phyloP scores from a whole-genome alignment of 2,797 vertebrate genomes.

The Geotrypetes seraphini region DNA sequence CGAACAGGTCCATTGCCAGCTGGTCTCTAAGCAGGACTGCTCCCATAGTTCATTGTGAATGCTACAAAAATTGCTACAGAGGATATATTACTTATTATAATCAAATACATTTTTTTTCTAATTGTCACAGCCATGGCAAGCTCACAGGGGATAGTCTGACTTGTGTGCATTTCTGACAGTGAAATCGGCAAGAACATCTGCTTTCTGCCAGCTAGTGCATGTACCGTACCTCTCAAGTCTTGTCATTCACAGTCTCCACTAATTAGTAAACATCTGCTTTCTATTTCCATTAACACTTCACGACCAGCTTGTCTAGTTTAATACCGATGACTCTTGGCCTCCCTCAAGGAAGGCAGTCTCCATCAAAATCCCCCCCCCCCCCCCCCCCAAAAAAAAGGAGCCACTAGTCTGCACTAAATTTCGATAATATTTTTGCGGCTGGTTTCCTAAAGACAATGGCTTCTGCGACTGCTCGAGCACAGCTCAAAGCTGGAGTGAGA shows the following conservation, averaged over 20 bases:
- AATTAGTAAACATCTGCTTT: conserved; percentile 99
- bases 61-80: conserved; percentile 20
- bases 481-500: conserved; percentile 20
- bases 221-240: conserved; percentile 84
- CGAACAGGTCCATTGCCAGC: not conserved
- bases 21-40: conserved; percentile 10
- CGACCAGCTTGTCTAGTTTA: conserved; percentile 90
- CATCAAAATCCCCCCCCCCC: conserved; percentile 67
- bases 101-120: conserved; percentile 77
- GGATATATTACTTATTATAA: conserved; percentile 62
- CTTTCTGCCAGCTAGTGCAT: conserved; percentile 79
- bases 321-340: conserved; percentile 90
- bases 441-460: conserved; percentile 26
- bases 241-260: conserved; percentile 98
- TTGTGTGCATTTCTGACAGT: conserved; percentile 87
- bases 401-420: conserved; percentile 30
- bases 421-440: conserved; percentile 25
- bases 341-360: conserved; percentile 78
- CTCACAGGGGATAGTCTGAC: conserved; percentile 81
- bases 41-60: conserved; percentile 5
- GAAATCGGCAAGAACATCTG: conserved; percentile 87
- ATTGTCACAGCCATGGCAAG: conserved; percentile 69
- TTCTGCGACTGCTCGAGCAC: conserved; percentile 21
- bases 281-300: conserved; percentile 87
- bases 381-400: too few relatives aligned